Conservation (phyloP, 64 coral and sea anemone genomes). For the Actinia equina region DNA sequence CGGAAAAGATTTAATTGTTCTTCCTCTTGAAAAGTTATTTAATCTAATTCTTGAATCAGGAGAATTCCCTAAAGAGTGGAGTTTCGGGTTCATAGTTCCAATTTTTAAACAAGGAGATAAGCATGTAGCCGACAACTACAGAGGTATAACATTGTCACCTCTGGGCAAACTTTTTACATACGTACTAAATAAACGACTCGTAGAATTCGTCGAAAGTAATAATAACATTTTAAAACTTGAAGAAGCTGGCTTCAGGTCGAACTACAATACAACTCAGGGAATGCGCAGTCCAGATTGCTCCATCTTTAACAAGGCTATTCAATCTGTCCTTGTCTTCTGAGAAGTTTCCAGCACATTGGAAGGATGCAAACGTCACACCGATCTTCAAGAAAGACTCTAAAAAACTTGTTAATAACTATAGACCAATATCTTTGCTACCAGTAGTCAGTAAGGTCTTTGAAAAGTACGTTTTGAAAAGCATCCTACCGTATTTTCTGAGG, state of each 20-base stretch:
- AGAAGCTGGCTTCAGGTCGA: neutral
- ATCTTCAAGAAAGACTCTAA: too few relatives aligned
- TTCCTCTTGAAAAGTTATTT: neutral
- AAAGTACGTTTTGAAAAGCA: too few relatives aligned
- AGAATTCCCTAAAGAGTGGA: neutral
- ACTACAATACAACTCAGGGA: neutral
- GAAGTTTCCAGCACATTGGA: too few relatives aligned
- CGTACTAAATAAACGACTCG: neutral
- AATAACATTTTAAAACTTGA: neutral
- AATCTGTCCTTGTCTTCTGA: too few relatives aligned
- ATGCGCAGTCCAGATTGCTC: too few relatives aligned
- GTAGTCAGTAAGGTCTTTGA: too few relatives aligned
- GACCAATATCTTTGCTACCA: too few relatives aligned
- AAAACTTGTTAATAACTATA: too few relatives aligned
- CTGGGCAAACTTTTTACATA: neutral
- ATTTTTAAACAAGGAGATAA: conserved; percentile 15
- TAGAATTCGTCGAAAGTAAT: neutral
- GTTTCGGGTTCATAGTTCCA: neutral
- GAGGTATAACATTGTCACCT: neutral
- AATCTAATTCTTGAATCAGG: neutral
- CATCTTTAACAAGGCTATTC: too few relatives aligned
- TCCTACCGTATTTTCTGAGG: too few relatives aligned
- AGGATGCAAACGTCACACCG: too few relatives aligned
- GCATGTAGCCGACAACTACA: neutral
- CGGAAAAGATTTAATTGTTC: neutral